Evolutionary conservation across 23 tunicate genomes (phyloP).

Genomic region (Corella eumyota): DNA sequence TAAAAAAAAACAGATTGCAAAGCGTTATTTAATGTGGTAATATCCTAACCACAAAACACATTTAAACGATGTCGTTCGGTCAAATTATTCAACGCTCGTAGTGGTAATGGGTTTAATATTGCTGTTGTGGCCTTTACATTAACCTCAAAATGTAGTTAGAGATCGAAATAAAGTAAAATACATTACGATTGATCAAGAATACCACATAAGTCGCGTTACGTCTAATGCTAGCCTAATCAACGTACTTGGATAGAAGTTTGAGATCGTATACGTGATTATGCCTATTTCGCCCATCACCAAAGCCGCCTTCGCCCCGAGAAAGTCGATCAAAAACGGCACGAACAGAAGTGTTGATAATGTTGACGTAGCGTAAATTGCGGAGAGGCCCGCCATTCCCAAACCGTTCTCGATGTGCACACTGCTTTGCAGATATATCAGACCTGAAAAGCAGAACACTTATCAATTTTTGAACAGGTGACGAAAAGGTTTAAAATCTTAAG

Average conservation of each 20-base stretch:
- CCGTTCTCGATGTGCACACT: constrained; percentile 66
- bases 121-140: too few relatives aligned
- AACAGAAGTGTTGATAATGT: constrained; percentile 39
- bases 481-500: neutral
- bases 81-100: too few relatives aligned
- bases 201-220: too few relatives aligned
- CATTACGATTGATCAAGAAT: too few relatives aligned
- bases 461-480: neutral
- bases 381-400: constrained; percentile 32
- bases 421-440: constrained; percentile 51
- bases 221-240: too few relatives aligned
- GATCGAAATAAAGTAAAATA: too few relatives aligned
- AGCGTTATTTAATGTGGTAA: too few relatives aligned
- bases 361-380: constrained; percentile 33
- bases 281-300: constrained; percentile 55
- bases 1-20: too few relatives aligned
- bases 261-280: constrained; percentile 27
- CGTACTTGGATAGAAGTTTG: constrained; percentile 73
- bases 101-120: too few relatives aligned
- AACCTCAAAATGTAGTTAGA: too few relatives aligned
- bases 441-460: constrained; percentile 10
- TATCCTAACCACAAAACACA: too few relatives aligned
- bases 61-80: too few relatives aligned
- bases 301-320: constrained; percentile 45
- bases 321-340: constrained; percentile 43